Conservation (phyloP, 2,113 vertebrate genomes). For the Nycticryphes semicollaris region DNA sequence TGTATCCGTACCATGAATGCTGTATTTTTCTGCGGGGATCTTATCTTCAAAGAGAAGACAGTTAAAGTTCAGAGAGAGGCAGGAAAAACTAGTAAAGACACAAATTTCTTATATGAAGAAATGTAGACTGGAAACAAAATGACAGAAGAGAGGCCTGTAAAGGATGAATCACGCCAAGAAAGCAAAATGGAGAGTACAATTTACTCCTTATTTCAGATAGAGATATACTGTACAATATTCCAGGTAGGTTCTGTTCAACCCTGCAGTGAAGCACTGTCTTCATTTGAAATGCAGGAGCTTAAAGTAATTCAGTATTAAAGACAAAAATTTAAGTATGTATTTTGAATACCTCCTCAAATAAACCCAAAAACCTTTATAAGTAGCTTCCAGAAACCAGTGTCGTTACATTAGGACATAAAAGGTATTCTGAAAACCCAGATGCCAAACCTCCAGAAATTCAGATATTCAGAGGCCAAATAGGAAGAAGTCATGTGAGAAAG, state of each 20-base stretch:
- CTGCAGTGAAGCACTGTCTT: neutral
- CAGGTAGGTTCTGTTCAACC: neutral
- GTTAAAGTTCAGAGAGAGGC: neutral
- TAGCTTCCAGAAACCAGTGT: neutral
- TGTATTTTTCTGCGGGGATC: constrained; percentile 8
- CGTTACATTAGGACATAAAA: neutral
- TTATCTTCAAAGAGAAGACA: constrained; percentile 42
- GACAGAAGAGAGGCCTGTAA: neutral
- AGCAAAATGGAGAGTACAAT: neutral
- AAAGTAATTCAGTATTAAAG: neutral
- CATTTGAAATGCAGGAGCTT: neutral
- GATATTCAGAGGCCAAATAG: neutral
- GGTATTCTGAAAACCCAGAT: neutral
- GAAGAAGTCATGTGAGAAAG: neutral
- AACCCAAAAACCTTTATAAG: neutral
- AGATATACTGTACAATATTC: neutral
- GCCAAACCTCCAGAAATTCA: neutral
- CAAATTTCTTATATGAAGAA: neutral
- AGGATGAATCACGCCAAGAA: constrained; percentile 22
- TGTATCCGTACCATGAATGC: neutral
- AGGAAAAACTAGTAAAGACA: constrained; percentile 13
- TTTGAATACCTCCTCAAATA: neutral
- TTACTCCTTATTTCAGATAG: constrained; percentile 1
- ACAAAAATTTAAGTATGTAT: neutral
- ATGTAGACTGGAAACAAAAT: neutral